A percentile compares a stretch with the other conserved stretches of the same genome.
Evolutionary conservation across 2,888 invertebrate genomes (phyloP).

Genomic region (Rotaria macrura): DNA sequence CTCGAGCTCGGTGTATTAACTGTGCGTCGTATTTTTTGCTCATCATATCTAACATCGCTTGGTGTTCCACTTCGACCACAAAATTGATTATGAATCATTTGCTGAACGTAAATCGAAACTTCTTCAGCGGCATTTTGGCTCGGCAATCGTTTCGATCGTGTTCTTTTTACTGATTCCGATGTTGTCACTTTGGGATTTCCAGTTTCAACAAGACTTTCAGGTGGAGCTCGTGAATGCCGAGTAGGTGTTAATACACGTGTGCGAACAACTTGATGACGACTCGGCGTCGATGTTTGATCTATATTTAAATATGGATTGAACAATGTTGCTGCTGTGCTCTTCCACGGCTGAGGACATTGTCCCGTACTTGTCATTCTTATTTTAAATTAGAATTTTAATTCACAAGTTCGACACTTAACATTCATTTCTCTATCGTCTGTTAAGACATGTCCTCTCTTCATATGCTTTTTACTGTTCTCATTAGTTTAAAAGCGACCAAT

Average conservation of each 20-base stretch:
- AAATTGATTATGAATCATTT: conserved; percentile 1
- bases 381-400: background rate
- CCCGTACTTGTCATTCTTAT: background rate
- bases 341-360: background rate
- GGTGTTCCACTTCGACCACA: background rate
- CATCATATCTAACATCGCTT: background rate
- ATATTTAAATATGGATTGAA: conserved; percentile 21
- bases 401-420: background rate
- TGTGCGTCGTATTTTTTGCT: background rate
- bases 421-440: background rate
- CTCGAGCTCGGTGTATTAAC: background rate
- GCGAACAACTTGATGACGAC: background rate
- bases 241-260: background rate
- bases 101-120: conserved; percentile 1
- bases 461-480: background rate
- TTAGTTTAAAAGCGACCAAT: background rate
- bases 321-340: conserved; percentile 11
- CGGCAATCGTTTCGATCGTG: background rate
- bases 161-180: background rate
- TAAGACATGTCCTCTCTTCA: background rate
- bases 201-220: background rate
- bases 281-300: background rate
- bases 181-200: background rate
- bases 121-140: background rate
- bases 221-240: background rate